phyloP scores from a whole-genome alignment of 2,797 vertebrate genomes.

The Microctenopoma lineatum region DNA sequence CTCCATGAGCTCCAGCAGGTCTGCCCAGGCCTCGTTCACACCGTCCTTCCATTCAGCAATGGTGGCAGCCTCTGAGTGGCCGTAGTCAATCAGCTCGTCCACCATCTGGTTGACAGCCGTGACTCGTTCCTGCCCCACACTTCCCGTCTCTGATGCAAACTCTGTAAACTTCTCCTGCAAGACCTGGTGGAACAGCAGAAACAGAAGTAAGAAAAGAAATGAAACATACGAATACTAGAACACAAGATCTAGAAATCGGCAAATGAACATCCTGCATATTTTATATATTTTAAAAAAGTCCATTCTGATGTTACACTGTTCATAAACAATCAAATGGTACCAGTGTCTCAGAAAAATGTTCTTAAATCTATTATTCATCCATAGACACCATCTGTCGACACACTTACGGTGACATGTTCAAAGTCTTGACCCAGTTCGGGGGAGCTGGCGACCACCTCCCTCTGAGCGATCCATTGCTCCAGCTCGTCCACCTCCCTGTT shows the following conservation, averaged over 20 bases:
- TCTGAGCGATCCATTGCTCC: conserved; percentile 96
- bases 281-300: background rate
- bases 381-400: conserved; percentile 3
- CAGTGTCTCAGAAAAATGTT: background rate
- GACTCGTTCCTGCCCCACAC: conserved; percentile 90
- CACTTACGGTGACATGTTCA: conserved; percentile 91
- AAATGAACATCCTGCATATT: background rate
- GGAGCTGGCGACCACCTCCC: conserved; percentile 93
- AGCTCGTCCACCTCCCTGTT: conserved; percentile 95
- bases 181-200: conserved; percentile 62
- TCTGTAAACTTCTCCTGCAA: conserved; percentile 96
- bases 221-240: background rate
- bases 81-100: conserved; percentile 95
- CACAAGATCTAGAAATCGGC: background rate
- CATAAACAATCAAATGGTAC: background rate
- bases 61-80: conserved; percentile 91
- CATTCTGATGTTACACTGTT: background rate
- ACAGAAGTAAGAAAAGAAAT: background rate
- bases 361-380: conserved; percentile 14
- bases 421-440: conserved; percentile 96
- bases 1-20: conserved; percentile 96
- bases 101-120: conserved; percentile 95
- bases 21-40: conserved; percentile 95
- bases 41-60: conserved; percentile 98
- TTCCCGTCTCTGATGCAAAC: conserved; percentile 91